phyloP scores from a whole-genome alignment of 2,888 invertebrate species.

The Patella pellucida region DNA sequence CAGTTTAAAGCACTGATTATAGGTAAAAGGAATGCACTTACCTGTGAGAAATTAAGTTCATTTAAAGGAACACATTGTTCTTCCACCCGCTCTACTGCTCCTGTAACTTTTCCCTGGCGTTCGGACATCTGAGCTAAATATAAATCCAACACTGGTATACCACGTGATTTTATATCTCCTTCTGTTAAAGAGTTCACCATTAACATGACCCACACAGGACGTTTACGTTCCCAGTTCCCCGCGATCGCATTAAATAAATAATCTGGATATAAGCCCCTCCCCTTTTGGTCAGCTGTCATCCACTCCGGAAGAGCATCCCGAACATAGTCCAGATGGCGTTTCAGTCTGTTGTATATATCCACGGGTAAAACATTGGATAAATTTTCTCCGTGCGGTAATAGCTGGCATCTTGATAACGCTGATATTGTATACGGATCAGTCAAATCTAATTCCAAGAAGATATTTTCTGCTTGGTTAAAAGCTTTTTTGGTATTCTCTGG shows the following conservation, averaged over 20 bases:
- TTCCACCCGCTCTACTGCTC: slow-evolving; percentile 74
- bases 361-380: slow-evolving; percentile 70
- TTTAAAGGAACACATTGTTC: slow-evolving; percentile 76
- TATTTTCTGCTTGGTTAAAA: slow-evolving; percentile 72
- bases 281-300: slow-evolving; percentile 70
- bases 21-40: slow-evolving; percentile 43
- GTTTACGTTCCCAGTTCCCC: slow-evolving; percentile 74
- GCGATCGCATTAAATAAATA: slow-evolving; percentile 73
- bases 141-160: slow-evolving; percentile 74
- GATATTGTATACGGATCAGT: slow-evolving; percentile 73
- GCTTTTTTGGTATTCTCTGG: slow-evolving; percentile 73
- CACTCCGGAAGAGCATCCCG: slow-evolving; percentile 70
- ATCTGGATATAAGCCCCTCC: slow-evolving; percentile 71
- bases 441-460: slow-evolving; percentile 75
- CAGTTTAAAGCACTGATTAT: too few species aligned
- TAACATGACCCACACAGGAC: slow-evolving; percentile 75
- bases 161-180: slow-evolving; percentile 71
- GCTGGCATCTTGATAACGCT: slow-evolving; percentile 72
- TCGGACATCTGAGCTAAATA: slow-evolving; percentile 74
- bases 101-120: slow-evolving; percentile 71
- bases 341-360: slow-evolving; percentile 71
- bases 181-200: slow-evolving; percentile 75
- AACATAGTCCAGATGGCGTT: slow-evolving; percentile 72
- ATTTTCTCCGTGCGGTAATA: slow-evolving; percentile 70
- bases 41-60: slow-evolving; percentile 74